A percentile compares a stretch with the other conserved stretches of the same genome.
These are phyloP conservation scores for Neotoma lepida DNA, from an alignment of 2,113 vertebrate species.

Conservation along the genomic window DNA sequence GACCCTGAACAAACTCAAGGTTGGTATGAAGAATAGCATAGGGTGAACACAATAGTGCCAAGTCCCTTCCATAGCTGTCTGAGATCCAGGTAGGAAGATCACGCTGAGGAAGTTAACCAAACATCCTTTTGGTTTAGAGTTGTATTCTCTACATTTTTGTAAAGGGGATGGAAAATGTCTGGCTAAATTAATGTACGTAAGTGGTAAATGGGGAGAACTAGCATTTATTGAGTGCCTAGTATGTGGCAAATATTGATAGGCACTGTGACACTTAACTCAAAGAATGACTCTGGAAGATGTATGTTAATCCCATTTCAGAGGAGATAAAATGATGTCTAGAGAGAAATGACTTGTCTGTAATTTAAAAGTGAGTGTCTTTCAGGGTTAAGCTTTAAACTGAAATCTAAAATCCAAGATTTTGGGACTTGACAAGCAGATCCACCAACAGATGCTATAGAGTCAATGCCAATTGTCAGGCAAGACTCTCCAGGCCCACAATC, in stretches of 20 bases:
- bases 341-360: slow-evolving; percentile 19
- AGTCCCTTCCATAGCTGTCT: background rate
- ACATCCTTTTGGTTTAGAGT: background rate
- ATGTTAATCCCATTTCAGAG: background rate
- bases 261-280: background rate
- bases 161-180: background rate
- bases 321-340: background rate
- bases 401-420: slow-evolving; percentile 4
- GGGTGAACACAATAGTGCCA: background rate
- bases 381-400: background rate
- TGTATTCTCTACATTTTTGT: background rate
- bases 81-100: background rate
- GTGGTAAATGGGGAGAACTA: too few relatives aligned
- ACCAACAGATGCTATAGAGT: background rate
- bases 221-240: background rate
- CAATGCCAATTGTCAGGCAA: background rate
- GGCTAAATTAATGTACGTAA: background rate
- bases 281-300: background rate
- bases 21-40: background rate
- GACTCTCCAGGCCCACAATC: background rate
- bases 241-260: background rate
- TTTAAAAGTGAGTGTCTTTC: background rate
- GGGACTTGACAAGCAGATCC: background rate
- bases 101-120: background rate
- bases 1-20: background rate